Conservation (phyloP, 2,797 vertebrate species). For the Chanos chanos region DNA sequence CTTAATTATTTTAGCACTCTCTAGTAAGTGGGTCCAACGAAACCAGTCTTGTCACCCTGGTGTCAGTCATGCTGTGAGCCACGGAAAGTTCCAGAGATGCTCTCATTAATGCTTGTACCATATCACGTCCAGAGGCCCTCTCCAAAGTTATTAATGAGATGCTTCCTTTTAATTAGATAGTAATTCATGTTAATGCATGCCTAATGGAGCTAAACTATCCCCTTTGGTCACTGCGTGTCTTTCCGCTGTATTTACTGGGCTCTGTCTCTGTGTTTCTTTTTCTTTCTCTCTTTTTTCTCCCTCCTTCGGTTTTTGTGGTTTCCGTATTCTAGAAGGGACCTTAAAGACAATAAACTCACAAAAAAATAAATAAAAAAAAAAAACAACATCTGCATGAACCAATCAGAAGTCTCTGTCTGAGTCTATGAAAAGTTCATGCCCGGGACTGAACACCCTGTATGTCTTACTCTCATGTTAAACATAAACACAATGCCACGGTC, state of each 20-base stretch:
- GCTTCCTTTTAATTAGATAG: slow-evolving; percentile 80
- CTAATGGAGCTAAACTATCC: slow-evolving; percentile 76
- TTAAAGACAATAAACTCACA: slow-evolving; percentile 52
- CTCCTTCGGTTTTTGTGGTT: slow-evolving; percentile 73
- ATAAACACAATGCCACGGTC: neutral
- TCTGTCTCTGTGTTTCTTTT: no score
- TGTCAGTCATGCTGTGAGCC: slow-evolving; percentile 2
- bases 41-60: neutral
- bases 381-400: no score
- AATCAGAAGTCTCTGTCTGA: slow-evolving; percentile 7
- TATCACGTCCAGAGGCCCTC: slow-evolving; percentile 69
- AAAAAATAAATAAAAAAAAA: slow-evolving; percentile 57
- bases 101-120: slow-evolving; percentile 47
- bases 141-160: slow-evolving; percentile 78
- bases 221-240: slow-evolving; percentile 71
- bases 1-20: slow-evolving; percentile 26
- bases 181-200: slow-evolving; percentile 81
- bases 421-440: neutral
- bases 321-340: slow-evolving; percentile 54
- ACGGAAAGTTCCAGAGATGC: slow-evolving; percentile 9
- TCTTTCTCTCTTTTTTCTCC: no score
- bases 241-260: slow-evolving; percentile 70
- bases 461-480: neutral
- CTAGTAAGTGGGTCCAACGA: slow-evolving; percentile 9
- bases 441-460: neutral